Conservation (phyloP, 2,113 vertebrate genomes). For the Thunnus maccoyii region DNA sequence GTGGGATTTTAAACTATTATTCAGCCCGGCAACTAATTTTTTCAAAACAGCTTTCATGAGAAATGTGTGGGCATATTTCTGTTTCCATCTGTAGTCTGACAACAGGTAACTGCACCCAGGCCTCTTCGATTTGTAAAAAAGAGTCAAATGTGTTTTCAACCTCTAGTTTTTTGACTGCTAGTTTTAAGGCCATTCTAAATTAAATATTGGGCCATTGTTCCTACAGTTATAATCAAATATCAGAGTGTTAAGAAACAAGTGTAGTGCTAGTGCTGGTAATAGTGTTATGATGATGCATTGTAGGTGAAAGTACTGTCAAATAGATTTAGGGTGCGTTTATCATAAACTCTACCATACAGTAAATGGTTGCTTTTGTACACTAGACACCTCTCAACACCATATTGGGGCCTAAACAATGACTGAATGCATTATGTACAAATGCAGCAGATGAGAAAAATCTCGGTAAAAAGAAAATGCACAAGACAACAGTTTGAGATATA, state of each 20-base stretch:
- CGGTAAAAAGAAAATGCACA: constrained; percentile 19
- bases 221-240: too few species aligned
- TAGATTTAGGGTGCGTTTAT: not conserved
- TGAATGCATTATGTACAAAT: not conserved
- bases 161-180: not conserved
- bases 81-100: not conserved
- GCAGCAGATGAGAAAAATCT: constrained; percentile 10
- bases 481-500: constrained; percentile 9
- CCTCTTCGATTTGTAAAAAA: constrained; percentile 3
- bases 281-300: not conserved
- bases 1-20: too few species aligned
- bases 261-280: not conserved
- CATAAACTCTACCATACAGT: not conserved
- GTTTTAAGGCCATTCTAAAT: not conserved
- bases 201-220: too few species aligned
- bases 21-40: not conserved
- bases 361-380: not conserved
- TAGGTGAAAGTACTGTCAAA: not conserved
- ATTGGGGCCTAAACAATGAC: constrained; percentile 5
- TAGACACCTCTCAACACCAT: not conserved
- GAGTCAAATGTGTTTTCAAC: not conserved
- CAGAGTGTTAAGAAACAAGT: too few species aligned
- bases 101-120: not conserved
- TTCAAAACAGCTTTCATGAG: constrained; percentile 13
- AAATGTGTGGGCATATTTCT: not conserved